Base-by-base conservation (phyloP, 2,113 vertebrate genomes). In the Scomber japonicus region DNA sequence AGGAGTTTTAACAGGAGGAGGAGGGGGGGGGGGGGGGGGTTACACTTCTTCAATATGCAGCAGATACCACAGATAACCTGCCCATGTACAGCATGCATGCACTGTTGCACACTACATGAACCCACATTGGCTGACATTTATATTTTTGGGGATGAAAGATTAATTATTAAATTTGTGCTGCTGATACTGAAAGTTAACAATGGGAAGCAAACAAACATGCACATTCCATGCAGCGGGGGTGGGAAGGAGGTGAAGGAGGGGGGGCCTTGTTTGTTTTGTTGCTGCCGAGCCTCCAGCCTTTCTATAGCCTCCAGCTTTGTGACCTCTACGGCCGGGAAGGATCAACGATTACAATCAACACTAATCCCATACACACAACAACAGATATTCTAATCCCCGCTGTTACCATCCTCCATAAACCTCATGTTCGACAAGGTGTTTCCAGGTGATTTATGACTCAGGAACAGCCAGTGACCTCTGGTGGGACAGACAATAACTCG, bases 161-260 rank as follows among this genome's bases (percentile, higher is more conserved):
- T 24, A 63, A 46, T 71, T 31, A 24, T 30, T 16, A 46, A 35
- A 77, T 50, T 60, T 15, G 35, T 24, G 61, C 24, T 56, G 62
- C 16, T 44, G 30, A 49, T 51, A 16, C 48, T 16, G 44, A 53
- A 30, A 44, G 67, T 53, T 79, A 40, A 87, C 73, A 48, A 54
- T 27, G 55, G 50, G 50, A 51, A 57, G 55, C 71, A 65, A 87
- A 92, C 78, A 75, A 81, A 83, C 69, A 75, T 62, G 70, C 77
- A 86, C 88, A 91, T 92, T 93, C 87, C 88, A 78, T 72, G 45
- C 51, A 56, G 19, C 11, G 75, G 79, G 75, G 80, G 87, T 67
- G 56, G 80, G 76, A 48, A 61, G 66, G 49, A 59, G 31, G 31
- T 79, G 64, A 27, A 69, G 12, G 19, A 11, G 15, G 8, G 24